Evolutionary conservation across 1,140 invertebrate species (phyloP), one percentile per base, ranked within the genome.

Genomic region (Aphelenchoides fujianensis): DNA sequence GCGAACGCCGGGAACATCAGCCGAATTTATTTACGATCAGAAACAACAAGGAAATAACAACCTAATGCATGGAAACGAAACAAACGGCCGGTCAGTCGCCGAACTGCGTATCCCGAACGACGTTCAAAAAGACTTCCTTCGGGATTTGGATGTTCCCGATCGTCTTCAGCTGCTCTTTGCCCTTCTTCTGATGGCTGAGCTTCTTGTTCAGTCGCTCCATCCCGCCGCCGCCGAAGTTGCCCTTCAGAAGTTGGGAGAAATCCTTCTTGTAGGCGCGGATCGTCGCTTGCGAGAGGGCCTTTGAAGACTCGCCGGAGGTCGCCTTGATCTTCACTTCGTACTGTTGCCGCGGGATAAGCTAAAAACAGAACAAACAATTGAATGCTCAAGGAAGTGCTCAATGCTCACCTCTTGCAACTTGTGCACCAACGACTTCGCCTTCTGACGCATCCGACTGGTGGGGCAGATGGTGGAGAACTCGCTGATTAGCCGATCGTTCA

Each of bases 41-140:
- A 16, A 48, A 48, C 41, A 48, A 48, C 12, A 48, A n/a, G 23
- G 41, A 48, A 48, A 48, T 48, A 48, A 23, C 41, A 48, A 48
- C 41, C 41, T 48, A 48, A 16, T 48, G 23, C 12, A 48, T n/a
- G n/a, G n/a, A n/a, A n/a, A n/a, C n/a, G n/a, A n/a, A n/a, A n/a
- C n/a, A n/a, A n/a, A n/a, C n/a, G n/a, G n/a, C n/a, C 41, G 41
- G 23, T 48, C 23, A 48, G 23, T 48, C 41, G 12, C 23, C 41
- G 41, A 48, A 48, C 23, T 48, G 41, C 41, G 41, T 23, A 19
- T 66, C 63, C 35, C 35, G 36, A 19, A 97, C 85, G 70, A 97
- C 89, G 86, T 94, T 90, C 74, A 97, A 93, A 86, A 97, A 97
- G 9, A 92, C 93, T 82, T 97, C 91, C 85, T 92, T 89, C 2